phyloP scores from a whole-genome alignment of 2,113 vertebrate species.

The Chlorodrepanis virens region DNA sequence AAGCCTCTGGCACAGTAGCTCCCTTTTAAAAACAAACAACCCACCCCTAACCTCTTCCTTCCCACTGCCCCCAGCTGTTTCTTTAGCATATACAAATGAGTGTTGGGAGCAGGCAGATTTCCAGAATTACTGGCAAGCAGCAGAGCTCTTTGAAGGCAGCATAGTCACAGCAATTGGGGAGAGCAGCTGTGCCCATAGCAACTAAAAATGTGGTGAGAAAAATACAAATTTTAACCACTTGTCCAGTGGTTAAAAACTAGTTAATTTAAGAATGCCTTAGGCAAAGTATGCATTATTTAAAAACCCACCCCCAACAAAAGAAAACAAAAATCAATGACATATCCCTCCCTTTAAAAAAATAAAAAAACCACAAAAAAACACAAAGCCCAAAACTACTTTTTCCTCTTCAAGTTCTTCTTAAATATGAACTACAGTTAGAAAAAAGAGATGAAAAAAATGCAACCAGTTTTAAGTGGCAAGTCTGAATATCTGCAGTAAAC shows the following conservation, averaged over 20 bases:
- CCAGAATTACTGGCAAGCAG: neutral
- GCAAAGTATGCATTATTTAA: neutral
- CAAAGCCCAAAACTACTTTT: neutral
- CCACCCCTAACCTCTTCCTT: neutral
- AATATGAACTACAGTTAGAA: neutral
- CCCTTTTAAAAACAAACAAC: neutral
- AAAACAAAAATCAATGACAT: neutral
- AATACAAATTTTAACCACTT: neutral
- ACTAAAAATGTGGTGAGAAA: neutral
- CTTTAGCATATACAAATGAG: neutral
- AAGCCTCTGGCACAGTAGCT: neutral
- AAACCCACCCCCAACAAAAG: neutral
- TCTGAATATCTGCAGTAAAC: neutral
- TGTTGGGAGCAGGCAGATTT: neutral
- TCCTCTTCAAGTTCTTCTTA: neutral
- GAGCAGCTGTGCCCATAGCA: neutral
- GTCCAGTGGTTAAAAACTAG: neutral
- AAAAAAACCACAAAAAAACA: neutral
- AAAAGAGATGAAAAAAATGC: neutral
- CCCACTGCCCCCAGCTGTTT: neutral
- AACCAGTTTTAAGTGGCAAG: neutral
- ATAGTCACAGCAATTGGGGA: neutral
- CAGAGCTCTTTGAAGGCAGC: neutral
- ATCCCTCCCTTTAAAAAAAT: neutral
- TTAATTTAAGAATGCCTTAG: neutral